These are phyloP conservation scores for Chaetura pelagica DNA, from an alignment of 2,113 vertebrate genomes.

Conservation along the genomic window DNA sequence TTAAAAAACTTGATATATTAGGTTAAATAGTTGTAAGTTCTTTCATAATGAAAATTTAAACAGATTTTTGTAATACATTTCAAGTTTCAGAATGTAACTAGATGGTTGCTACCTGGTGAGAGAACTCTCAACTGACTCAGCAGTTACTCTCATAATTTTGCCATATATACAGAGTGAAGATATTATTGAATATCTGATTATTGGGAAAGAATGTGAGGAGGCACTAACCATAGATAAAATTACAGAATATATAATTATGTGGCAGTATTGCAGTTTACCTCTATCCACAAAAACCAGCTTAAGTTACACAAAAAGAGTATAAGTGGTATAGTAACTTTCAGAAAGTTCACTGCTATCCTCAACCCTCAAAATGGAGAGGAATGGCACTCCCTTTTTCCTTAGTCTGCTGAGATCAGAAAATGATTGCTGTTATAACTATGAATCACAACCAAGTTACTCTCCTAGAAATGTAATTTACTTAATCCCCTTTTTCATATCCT, in stretches of 20 bases:
- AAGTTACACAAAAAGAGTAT: neutral
- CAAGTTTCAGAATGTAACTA: neutral
- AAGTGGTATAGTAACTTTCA: neutral
- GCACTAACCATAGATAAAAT: neutral
- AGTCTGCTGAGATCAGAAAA: neutral
- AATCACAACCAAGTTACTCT: slow-evolving; percentile 12
- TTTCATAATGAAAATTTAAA: neutral
- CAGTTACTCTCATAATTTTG: neutral
- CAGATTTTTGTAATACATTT: neutral
- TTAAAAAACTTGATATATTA: neutral
- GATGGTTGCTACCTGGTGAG: neutral
- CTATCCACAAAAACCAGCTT: neutral
- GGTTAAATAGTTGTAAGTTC: neutral
- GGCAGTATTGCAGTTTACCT: neutral
- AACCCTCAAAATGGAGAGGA: neutral
- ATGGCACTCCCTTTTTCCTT: neutral
- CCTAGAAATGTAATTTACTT: neutral
- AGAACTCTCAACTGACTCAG: neutral
- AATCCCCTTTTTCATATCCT: neutral
- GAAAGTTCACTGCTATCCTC: neutral
- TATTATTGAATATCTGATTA: neutral
- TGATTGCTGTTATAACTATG: neutral
- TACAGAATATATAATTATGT: neutral
- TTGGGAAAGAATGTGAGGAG: neutral
- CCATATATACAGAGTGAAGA: neutral